phyloP scores from a whole-genome alignment of 2,113 vertebrate species.

The Xiphophorus maculatus region DNA sequence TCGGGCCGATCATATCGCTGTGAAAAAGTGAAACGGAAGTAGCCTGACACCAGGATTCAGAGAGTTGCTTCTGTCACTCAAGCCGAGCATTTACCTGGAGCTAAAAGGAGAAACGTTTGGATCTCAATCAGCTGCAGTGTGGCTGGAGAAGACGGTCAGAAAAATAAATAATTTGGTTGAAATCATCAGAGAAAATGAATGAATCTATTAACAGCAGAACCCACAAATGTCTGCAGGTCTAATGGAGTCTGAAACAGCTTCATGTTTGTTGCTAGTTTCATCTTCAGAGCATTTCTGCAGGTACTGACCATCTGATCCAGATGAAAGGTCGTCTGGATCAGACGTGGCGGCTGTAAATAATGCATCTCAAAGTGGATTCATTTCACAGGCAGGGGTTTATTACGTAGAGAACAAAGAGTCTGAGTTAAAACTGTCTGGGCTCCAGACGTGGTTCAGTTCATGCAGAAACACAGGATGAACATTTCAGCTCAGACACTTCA shows the following conservation, averaged over 20 bases:
- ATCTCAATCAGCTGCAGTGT: neutral
- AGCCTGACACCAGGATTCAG: too few relatives aligned
- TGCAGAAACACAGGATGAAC: conserved; percentile 35
- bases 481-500: conserved; percentile 13
- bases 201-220: neutral
- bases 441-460: conserved; percentile 32
- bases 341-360: conserved; percentile 6
- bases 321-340: conserved; percentile 50
- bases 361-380: conserved; percentile 15
- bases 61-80: too few relatives aligned
- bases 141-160: neutral
- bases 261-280: too few relatives aligned
- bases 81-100: too few relatives aligned
- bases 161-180: neutral
- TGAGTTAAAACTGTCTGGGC: conserved; percentile 6
- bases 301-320: conserved; percentile 11
- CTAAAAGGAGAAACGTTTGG: neutral
- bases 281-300: conserved; percentile 3
- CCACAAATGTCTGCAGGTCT: too few relatives aligned
- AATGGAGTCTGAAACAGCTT: too few relatives aligned
- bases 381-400: conserved; percentile 19
- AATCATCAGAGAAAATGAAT: neutral
- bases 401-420: conserved; percentile 11
- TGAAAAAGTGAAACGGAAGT: too few relatives aligned
- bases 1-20: too few relatives aligned